A percentile compares a stretch with the other conserved stretches of the same genome.
These are phyloP conservation scores for Centrocercus urophasianus DNA, from an alignment of 2,113 vertebrate species.

Conservation along the genomic window DNA sequence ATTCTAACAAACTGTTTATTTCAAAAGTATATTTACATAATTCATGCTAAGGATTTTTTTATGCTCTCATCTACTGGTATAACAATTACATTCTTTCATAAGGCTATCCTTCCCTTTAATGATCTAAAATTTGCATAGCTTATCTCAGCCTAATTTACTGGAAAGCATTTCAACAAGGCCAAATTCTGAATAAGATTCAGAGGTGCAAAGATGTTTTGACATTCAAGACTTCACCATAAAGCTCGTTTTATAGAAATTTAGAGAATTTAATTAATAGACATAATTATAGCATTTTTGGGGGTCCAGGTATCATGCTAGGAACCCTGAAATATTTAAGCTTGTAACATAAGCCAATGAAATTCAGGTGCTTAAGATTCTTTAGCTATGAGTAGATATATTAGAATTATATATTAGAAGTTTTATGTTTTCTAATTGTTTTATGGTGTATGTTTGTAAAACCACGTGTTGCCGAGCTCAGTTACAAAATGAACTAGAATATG, in stretches of 20 bases:
- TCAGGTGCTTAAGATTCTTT: background rate
- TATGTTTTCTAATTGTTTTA: conserved; percentile 60
- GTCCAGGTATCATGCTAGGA: background rate
- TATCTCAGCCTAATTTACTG: background rate
- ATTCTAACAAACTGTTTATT: background rate
- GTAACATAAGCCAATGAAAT: background rate
- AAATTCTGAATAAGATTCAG: background rate
- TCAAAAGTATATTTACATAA: background rate
- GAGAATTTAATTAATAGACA: conserved; percentile 21
- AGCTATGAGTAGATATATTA: conserved; percentile 4
- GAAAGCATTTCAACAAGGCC: background rate
- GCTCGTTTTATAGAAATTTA: background rate
- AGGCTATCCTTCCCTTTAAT: background rate
- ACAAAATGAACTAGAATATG: conserved; percentile 52
- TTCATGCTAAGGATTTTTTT: background rate
- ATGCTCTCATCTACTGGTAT: background rate
- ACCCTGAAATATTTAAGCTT: background rate
- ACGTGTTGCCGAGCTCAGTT: conserved; percentile 56
- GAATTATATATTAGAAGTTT: conserved; percentile 44
- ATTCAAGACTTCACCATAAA: background rate
- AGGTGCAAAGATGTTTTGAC: background rate
- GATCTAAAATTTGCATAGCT: conserved; percentile 1
- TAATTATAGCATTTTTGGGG: background rate
- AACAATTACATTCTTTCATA: background rate
- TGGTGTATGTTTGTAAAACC: conserved; percentile 45